A percentile compares a stretch with the other conserved stretches of the same genome.
These are phyloP conservation scores for Scytalopus superciliaris DNA, from an alignment of 2,113 vertebrate species.

Conservation along the genomic window DNA sequence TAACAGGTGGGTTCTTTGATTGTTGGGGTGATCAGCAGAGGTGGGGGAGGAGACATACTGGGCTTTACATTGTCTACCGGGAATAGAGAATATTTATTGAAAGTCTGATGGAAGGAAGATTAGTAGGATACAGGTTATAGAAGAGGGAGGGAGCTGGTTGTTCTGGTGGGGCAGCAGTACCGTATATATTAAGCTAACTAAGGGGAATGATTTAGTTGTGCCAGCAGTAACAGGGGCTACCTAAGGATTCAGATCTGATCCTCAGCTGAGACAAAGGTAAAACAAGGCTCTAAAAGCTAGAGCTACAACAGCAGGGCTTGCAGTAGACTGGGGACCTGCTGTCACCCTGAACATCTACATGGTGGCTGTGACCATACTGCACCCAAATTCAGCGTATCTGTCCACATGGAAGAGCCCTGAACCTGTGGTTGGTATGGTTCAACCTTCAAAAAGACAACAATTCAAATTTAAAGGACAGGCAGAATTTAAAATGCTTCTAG, in stretches of 20 bases:
- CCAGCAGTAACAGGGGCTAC: background rate
- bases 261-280: background rate
- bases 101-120: background rate
- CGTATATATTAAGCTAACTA: background rate
- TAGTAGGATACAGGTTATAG: background rate
- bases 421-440: accelerated
- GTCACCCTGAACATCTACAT: background rate
- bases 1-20: constrained; percentile 77
- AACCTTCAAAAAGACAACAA: background rate
- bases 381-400: background rate
- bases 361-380: accelerated
- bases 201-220: background rate
- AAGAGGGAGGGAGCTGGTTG: background rate
- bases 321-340: background rate
- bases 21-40: background rate
- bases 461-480: background rate
- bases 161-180: background rate
- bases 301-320: background rate
- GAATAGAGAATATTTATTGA: background rate
- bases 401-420: background rate
- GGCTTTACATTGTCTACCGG: background rate
- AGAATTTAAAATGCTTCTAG: background rate
- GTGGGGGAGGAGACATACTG: background rate
- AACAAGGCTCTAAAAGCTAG: background rate
- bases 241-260: background rate